Conservation (phyloP, 2,888 invertebrate species). For the Leucophenga montana region DNA sequence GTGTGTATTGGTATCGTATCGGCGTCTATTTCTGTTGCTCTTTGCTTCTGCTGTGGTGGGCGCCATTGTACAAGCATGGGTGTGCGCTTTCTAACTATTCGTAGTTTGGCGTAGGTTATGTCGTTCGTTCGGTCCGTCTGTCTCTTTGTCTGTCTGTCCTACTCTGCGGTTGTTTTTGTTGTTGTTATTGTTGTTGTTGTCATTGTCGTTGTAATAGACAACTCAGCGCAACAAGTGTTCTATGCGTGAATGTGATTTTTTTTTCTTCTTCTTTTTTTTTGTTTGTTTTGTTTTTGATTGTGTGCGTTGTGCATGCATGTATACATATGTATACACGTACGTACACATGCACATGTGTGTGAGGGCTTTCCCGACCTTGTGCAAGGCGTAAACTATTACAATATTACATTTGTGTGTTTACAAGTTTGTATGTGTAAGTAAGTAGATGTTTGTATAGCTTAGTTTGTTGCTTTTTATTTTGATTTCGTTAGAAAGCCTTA, state of each 20-base stretch:
- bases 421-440: too few species aligned
- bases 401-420: background rate
- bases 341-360: background rate
- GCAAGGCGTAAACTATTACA: background rate
- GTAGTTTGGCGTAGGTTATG: conserved; percentile 4
- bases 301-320: background rate
- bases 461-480: too few species aligned
- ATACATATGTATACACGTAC: background rate
- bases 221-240: conserved; percentile 12
- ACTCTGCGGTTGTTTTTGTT: background rate
- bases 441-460: too few species aligned
- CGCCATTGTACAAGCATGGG: conserved; percentile 19
- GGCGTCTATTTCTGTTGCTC: background rate
- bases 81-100: conserved; percentile 16
- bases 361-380: conserved; percentile 24
- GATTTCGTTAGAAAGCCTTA: too few species aligned
- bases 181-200: background rate
- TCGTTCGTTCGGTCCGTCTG: background rate
- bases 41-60: conserved; percentile 32
- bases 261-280: too few species aligned
- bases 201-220: background rate
- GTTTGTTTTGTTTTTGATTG: background rate
- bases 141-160: background rate
- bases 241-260: background rate
- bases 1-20: too few species aligned